phyloP scores from a whole-genome alignment of 1,140 invertebrate genomes.

The Zaprionus ornatus region DNA sequence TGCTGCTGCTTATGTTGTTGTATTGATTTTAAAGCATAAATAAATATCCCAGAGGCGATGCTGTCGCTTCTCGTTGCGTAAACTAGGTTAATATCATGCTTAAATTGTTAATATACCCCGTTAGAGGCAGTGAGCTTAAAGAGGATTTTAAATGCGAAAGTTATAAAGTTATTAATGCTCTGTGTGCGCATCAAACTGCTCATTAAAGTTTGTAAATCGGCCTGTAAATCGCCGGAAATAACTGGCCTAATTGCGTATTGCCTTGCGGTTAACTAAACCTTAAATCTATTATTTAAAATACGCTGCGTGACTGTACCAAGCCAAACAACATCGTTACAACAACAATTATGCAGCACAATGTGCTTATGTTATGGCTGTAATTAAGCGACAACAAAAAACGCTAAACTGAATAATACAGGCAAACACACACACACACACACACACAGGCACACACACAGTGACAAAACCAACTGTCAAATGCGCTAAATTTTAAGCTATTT shows the following conservation, averaged over 20 bases:
- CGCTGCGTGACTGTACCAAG: background rate
- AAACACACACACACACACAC: conserved; percentile 8
- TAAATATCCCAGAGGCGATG: background rate
- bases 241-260: conserved; percentile 10
- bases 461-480: conserved; percentile 43
- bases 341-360: conserved; percentile 12
- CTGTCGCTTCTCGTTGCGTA: background rate
- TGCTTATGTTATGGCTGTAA: conserved; percentile 22
- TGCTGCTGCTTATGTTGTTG: conserved; percentile 1
- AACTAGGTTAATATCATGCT: background rate
- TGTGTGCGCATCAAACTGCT: background rate
- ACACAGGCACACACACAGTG: conserved; percentile 3
- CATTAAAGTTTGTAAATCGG: background rate
- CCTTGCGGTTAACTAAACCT: conserved; percentile 45
- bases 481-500: conserved; percentile 45
- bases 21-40: conserved; percentile 5
- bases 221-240: background rate
- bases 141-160: background rate
- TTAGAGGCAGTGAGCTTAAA: background rate
- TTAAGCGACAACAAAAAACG: conserved; percentile 24
- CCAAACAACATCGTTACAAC: conserved; percentile 7
- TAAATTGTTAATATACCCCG: background rate
- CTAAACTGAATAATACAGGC: background rate
- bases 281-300: conserved; percentile 54
- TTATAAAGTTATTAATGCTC: background rate